Conservation (phyloP, 1,140 invertebrate species). For the Nylanderia fulva region DNA sequence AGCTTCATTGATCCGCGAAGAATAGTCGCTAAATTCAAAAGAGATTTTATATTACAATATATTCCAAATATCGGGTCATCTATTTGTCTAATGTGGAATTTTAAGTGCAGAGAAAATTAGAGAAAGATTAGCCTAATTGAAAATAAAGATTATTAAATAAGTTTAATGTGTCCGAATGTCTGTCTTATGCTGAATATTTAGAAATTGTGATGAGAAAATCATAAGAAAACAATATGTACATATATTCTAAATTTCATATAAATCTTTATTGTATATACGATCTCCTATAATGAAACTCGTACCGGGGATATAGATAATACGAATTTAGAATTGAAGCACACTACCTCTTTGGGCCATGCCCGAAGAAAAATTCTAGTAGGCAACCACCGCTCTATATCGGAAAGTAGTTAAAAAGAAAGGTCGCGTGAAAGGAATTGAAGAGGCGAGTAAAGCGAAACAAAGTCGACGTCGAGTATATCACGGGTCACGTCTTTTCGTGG, state of each 20-base stretch:
- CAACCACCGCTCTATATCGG: not conserved
- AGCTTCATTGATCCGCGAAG: slow-evolving; percentile 61
- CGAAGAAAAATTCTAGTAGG: not conserved
- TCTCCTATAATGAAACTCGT: not conserved
- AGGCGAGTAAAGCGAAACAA: slow-evolving; percentile 3
- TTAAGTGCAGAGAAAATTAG: no score
- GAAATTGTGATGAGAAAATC: no score
- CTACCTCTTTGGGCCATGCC: not conserved
- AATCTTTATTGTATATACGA: not conserved
- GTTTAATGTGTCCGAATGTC: not conserved
- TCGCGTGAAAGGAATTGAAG: not conserved
- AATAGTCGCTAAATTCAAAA: slow-evolving; percentile 32
- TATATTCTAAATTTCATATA: not conserved
- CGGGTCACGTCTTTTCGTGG: slow-evolving; percentile 28
- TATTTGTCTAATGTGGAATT: no score
- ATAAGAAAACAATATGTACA: not conserved
- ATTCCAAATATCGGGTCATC: not conserved
- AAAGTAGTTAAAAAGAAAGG: slow-evolving; percentile 25
- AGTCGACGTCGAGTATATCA: slow-evolving; percentile 22
- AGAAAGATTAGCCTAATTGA: no score
- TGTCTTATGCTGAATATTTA: no score
- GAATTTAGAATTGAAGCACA: not conserved
- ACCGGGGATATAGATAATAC: not conserved
- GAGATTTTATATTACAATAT: slow-evolving; percentile 22
- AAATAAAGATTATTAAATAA: not conserved